phyloP scores from a whole-genome alignment of 2,888 invertebrate genomes.

The Cacoxenus indagator region DNA sequence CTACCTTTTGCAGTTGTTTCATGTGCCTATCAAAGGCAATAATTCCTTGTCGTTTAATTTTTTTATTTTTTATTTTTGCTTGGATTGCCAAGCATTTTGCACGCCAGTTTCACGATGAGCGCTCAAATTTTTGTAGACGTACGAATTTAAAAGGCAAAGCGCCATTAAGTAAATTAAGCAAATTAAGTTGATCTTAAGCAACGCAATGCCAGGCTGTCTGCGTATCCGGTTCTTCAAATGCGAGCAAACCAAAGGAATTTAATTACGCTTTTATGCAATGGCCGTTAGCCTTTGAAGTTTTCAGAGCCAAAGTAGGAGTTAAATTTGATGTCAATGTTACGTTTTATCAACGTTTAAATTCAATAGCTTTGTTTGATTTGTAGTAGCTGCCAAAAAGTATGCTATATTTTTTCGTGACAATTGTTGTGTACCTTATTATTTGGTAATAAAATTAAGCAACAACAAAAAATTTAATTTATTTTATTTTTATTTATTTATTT shows the following conservation, averaged over 20 bases:
- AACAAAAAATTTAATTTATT: slow-evolving; percentile 25
- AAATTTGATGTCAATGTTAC: neutral
- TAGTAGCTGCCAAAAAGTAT: neutral
- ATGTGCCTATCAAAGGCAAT: slow-evolving; percentile 17
- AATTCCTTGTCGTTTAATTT: neutral
- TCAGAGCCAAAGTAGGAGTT: slow-evolving; percentile 13
- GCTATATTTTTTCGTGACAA: neutral
- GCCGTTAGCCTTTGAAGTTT: slow-evolving; percentile 23
- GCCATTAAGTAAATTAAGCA: slow-evolving; percentile 19
- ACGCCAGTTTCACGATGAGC: neutral
- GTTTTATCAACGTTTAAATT: neutral
- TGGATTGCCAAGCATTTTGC: neutral
- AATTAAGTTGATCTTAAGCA: slow-evolving; percentile 10
- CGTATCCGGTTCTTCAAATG: too few species aligned
- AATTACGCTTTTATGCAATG: slow-evolving; percentile 24
- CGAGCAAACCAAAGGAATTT: too few species aligned
- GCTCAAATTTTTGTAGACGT: slow-evolving; percentile 1
- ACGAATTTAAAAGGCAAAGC: neutral
- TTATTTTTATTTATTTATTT: too few species aligned
- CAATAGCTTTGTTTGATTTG: neutral
- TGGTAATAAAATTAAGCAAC: slow-evolving; percentile 38
- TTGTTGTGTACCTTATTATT: slow-evolving; percentile 6
- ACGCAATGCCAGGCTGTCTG: too few species aligned
- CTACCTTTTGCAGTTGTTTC: slow-evolving; percentile 21
- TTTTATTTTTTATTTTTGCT: neutral